Evolutionary conservation across 2,113 vertebrate species (phyloP), one percentile per base, ranked within the genome.

Genomic region (Bungarus multicinctus): DNA sequence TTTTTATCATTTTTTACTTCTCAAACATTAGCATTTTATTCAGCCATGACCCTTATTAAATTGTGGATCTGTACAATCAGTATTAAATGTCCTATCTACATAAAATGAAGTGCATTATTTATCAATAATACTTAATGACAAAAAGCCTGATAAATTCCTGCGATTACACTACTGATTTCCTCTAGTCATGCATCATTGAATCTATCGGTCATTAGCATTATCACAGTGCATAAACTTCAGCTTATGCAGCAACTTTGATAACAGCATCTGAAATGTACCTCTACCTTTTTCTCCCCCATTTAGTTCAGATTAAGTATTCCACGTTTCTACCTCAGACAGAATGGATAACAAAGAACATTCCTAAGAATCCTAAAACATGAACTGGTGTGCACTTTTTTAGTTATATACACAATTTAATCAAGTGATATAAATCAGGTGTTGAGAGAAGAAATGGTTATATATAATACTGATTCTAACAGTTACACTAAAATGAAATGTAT

Each of bases 121-220:
- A 98, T 98, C 97, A 97, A 97, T 98, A 97, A 98, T 97, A 98
- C 97, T 98, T 98, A 98, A 98, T 98, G 98, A 98, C 97, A 96
- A 97, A 97, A 97, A 88, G 53, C 5, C 97, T 96, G 98, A 96
- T 97, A 97, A 97, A 95, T 97, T 97, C 97, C 97, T 94, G 96
- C 2, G 96, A 97, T 98, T 96, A 97, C 96, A 96, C 95, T 96
- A 96, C 96, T 96, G 98, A 98, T 98, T 97, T 97, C 97, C 97
- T 98, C 97, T 89, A 93, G 97, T 94, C 95, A 93, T 93, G 97
- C 97, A 97, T 95, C 97, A 97, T 95, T 94, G 96, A 95, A 95
- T 97, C 97, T 95, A 94, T 92, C 94, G 96, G 97, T 97, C 97
- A 97, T 97, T 97, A 97, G 96, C 97, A 97, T 98, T 97, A 98